phyloP scores from a whole-genome alignment of 2,888 invertebrate species.

The Helicoverpa assulta region DNA sequence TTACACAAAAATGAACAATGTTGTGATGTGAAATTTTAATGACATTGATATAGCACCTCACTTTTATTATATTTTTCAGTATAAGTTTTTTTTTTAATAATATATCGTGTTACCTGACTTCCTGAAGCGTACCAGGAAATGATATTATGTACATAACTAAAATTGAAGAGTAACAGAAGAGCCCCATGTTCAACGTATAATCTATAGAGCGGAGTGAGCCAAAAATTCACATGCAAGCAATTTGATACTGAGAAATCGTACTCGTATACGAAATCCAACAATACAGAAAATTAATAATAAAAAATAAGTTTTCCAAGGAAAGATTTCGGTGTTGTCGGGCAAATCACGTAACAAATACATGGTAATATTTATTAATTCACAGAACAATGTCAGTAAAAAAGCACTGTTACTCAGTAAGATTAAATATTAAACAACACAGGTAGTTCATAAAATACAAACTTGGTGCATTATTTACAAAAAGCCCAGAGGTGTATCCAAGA shows the following conservation, averaged over 20 bases:
- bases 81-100: not conserved
- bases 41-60: conserved; percentile 40
- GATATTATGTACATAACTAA: too few species aligned
- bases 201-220: too few species aligned
- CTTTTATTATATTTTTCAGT: not conserved
- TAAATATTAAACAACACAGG: conserved; percentile 43
- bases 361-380: not conserved
- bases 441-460: conserved; percentile 50
- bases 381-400: conserved; percentile 18
- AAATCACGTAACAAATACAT: not conserved
- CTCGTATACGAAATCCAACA: too few species aligned
- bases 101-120: not conserved
- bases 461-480: conserved; percentile 54
- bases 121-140: not conserved
- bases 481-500: conserved; percentile 46
- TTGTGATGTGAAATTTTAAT: conserved; percentile 15
- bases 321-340: too few species aligned
- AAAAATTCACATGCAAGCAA: too few species aligned
- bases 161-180: too few species aligned
- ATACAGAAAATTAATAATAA: too few species aligned
- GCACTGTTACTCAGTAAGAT: conserved; percentile 17
- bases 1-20: conserved; percentile 55
- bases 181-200: too few species aligned
- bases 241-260: too few species aligned
- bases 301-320: too few species aligned